Base-by-base conservation (phyloP, 1,140 invertebrate species). In the Doryteuthis pealeii region DNA sequence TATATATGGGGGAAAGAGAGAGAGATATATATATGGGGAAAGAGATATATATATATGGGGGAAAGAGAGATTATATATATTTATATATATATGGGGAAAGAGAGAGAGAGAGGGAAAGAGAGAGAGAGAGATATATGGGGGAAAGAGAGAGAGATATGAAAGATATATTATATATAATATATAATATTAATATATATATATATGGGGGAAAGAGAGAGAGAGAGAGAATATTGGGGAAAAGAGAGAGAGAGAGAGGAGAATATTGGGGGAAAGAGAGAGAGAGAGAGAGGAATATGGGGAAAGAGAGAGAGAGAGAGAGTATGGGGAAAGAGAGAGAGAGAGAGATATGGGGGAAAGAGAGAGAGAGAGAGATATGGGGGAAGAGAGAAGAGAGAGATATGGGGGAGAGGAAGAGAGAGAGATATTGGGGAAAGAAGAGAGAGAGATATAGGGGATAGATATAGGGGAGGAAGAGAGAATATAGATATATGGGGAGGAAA, bases 381-480 rank as follows among this genome's bases (percentile, higher is more conserved):
- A 49, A 49, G 22, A 49, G 22, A 49, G 22, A 1, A 26, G 26
- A 18, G 45, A 30, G 33, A 76, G 33, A 71, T 1, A 68, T 22
- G 45, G 49, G 54, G 32, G 69, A 62, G 49, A 65, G 54, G 22
- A 43, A 35, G 49, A 43, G 71, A 72, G 62, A 76, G 58, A 76
- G 70, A 76, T 54, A 72, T n/a, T 71, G 70, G 31, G 33, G 40
- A 49, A 72, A 35, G 72, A 70, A 76, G 26, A 72, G 70, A 72
- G 54, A 43, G 70, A 76, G 70, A 76, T 58, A 72, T 5, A 76
- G 74, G 72, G 62, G 40, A 45, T 30, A 3, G 31, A 49, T 32
- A 6, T 14, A 43, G 15, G 15, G 8, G 32, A 10, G 65, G 1
- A 26, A 43, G 43, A 22, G 32, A 30, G 32, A 1, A 31, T 18